Percentiles rank a stretch among this genome's conserved stretches.
These are phyloP conservation scores for Aphrophora alni DNA, from an alignment of 2,888 invertebrate species.

Conservation along the genomic window DNA sequence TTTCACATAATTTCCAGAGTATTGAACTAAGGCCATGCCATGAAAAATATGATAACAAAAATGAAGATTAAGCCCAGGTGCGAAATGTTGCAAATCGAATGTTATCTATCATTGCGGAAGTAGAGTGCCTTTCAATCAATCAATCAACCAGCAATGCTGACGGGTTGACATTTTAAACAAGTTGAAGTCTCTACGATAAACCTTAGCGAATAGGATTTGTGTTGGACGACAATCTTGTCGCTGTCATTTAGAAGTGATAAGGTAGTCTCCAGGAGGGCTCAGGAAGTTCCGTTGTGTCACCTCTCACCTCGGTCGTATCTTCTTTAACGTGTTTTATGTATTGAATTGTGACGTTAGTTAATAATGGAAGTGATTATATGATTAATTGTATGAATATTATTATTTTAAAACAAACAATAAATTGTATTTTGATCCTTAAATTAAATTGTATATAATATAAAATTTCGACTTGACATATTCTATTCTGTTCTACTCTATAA, in stretches of 20 bases:
- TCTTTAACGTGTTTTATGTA: no score
- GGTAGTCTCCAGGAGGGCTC: neutral
- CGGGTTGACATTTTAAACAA: neutral
- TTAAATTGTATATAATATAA: no score
- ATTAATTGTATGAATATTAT: no score
- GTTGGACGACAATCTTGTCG: neutral
- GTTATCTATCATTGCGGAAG: neutral
- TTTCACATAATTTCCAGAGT: neutral
- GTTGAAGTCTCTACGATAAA: neutral
- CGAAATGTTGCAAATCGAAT: neutral
- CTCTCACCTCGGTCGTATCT: neutral
- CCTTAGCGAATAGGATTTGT: neutral
- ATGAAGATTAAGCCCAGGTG: neutral
- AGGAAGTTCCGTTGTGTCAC: neutral
- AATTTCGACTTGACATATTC: no score
- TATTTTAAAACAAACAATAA: no score
- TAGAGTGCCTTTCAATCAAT: neutral
- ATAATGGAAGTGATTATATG: no score
- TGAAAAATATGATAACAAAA: neutral
- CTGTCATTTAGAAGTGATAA: neutral
- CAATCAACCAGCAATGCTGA: neutral
- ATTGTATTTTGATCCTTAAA: no score
- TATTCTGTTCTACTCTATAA: no score
- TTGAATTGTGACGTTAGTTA: no score
- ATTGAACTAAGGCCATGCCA: neutral